Evolutionary conservation across 2,888 invertebrate genomes (phyloP).

Genomic region (Lamproptera curius): DNA sequence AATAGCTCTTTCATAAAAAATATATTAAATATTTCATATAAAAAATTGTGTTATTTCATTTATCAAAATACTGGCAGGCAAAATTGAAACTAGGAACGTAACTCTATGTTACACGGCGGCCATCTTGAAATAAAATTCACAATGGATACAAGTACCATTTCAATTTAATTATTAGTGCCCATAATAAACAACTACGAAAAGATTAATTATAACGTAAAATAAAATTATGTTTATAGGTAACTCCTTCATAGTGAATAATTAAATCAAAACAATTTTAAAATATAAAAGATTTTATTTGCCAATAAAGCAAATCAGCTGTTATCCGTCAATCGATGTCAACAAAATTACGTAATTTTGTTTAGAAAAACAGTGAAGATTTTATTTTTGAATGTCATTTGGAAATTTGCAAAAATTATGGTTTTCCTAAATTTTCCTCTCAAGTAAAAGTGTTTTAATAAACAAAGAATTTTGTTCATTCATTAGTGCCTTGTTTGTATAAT

Average conservation of each 20-base stretch:
- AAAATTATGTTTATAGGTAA: slow-evolving; percentile 12
- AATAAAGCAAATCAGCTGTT: slow-evolving; percentile 78
- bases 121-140: slow-evolving; percentile 67
- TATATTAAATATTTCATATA: too few species aligned
- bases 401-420: slow-evolving; percentile 62
- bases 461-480: slow-evolving; percentile 47
- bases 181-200: slow-evolving; percentile 20
- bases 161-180: slow-evolving; percentile 55
- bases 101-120: slow-evolving; percentile 38
- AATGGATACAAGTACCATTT: slow-evolving; percentile 57
- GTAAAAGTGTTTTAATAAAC: slow-evolving; percentile 48
- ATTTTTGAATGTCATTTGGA: slow-evolving; percentile 62
- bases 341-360: slow-evolving; percentile 79
- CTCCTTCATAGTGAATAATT: slow-evolving; percentile 7
- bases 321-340: slow-evolving; percentile 79
- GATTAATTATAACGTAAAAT: slow-evolving; percentile 13
- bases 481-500: slow-evolving; percentile 60
- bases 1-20: too few species aligned
- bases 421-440: slow-evolving; percentile 54
- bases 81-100: slow-evolving; percentile 15
- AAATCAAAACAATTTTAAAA: slow-evolving; percentile 28
- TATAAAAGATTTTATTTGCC: slow-evolving; percentile 53
- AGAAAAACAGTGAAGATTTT: slow-evolving; percentile 73
- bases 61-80: slow-evolving; percentile 15
- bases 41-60: too few species aligned